A percentile compares a stretch with the other conserved stretches of the same genome.
Evolutionary conservation across 2,888 invertebrate genomes (phyloP).

Genomic region (Neoitamus cyanurus): DNA sequence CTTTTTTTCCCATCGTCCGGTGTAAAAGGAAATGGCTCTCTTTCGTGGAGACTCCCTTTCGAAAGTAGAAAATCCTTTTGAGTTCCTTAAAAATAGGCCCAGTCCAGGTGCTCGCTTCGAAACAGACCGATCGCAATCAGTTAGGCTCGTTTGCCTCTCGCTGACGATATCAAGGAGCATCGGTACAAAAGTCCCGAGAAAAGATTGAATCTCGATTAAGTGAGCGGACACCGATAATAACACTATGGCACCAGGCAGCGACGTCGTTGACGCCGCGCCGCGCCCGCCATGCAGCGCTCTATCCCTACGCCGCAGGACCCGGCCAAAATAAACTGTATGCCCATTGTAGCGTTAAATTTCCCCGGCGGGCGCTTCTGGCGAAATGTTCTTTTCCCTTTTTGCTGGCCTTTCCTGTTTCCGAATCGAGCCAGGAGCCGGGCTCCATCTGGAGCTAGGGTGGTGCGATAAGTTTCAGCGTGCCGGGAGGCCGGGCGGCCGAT

Average conservation of each 20-base stretch:
- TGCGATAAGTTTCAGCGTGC: conserved; percentile 41
- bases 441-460: background rate
- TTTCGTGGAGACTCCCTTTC: background rate
- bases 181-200: conserved; percentile 10
- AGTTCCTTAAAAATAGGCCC: background rate
- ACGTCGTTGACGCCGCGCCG: background rate
- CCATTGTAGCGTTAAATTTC: conserved; percentile 62
- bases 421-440: background rate
- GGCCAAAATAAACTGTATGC: conserved; percentile 56
- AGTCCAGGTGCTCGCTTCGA: background rate
- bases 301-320: background rate
- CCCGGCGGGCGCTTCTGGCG: conserved; percentile 58
- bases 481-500: conserved; percentile 47
- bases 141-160: background rate
- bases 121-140: conserved; percentile 20
- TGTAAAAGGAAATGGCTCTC: background rate
- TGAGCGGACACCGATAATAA: conserved; percentile 36
- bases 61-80: background rate
- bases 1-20: background rate
- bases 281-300: background rate
- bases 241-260: background rate
- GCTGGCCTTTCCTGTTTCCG: conserved; percentile 3
- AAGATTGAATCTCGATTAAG: conserved; percentile 40
- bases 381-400: conserved; percentile 40
- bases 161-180: conserved; percentile 17